A percentile compares a stretch with the other conserved stretches of the same genome.
These are phyloP conservation scores for Apostichopus leukothele DNA, from an alignment of 53 echinoderm and acorn worm species.

Conservation along the genomic window DNA sequence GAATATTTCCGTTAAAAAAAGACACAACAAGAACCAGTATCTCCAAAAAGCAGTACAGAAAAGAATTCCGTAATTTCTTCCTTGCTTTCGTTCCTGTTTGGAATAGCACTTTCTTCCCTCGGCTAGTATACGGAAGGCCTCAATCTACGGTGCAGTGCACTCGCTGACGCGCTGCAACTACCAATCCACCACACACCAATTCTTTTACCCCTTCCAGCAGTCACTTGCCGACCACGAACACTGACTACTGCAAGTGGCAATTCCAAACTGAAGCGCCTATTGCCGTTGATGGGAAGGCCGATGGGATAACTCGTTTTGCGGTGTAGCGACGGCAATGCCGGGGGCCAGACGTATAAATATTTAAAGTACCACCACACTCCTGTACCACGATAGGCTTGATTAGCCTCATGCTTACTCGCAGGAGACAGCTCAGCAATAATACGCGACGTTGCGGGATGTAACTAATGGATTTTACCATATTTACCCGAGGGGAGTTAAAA, in stretches of 20 bases:
- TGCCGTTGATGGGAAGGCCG: conserved; percentile 26
- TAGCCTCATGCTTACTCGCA: conserved; percentile 30
- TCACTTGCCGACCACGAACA: conserved; percentile 26
- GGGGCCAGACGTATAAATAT: conserved; percentile 40
- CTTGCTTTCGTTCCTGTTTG: conserved; percentile 3
- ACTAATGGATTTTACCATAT: conserved; percentile 30
- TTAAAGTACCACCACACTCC: conserved; percentile 40
- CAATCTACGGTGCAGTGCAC: background rate
- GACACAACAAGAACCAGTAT: background rate
- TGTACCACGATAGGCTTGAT: conserved; percentile 5
- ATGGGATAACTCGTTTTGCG: conserved; percentile 36
- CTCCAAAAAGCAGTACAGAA: background rate
- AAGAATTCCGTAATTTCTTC: background rate
- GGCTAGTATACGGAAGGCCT: background rate
- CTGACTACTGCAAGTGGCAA: conserved; percentile 17
- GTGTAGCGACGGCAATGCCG: conserved; percentile 39
- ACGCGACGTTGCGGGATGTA: conserved; percentile 8
- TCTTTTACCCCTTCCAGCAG: conserved; percentile 20
- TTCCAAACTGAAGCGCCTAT: conserved; percentile 28
- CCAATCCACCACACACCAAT: conserved; percentile 7
- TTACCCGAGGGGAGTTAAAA: conserved; percentile 9
- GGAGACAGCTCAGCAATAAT: conserved; percentile 46
- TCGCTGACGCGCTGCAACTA: conserved; percentile 43
- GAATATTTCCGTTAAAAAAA: conserved; percentile 9
- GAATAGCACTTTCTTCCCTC: background rate